Percentiles rank a stretch among this genome's conserved stretches.
Evolutionary conservation across 2,113 vertebrate genomes (phyloP).

Genomic region (Conger conger): DNA sequence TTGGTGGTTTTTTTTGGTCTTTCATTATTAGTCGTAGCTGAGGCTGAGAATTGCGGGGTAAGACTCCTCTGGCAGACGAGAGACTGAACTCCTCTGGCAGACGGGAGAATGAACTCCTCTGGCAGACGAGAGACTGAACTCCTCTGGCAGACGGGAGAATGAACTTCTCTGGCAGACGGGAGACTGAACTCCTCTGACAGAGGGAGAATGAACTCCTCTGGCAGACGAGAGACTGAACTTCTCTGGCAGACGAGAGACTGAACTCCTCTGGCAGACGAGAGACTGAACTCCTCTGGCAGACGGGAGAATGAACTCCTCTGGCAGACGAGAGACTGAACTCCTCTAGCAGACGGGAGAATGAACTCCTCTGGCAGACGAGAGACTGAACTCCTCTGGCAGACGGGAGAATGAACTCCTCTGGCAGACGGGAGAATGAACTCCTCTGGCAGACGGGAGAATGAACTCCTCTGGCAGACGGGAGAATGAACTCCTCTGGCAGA

Average conservation of each 20-base stretch:
- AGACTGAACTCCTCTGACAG: no score
- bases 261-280: no score
- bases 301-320: background rate
- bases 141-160: background rate
- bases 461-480: background rate
- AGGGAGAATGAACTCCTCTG: background rate
- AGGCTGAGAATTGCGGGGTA: background rate
- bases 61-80: no score
- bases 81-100: background rate
- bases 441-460: no score
- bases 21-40: no score
- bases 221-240: background rate
- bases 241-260: background rate
- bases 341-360: background rate
- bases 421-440: background rate
- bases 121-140: background rate
- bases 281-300: background rate
- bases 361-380: background rate
- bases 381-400: no score
- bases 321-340: background rate
- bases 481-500: background rate
- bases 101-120: background rate
- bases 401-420: background rate
- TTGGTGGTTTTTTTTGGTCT: background rate
- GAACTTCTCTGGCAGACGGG: background rate